Evolutionary conservation across 92 coral and sea anemone genomes (phyloP), one percentile per base, ranked within the genome.

Genomic region (Epizoanthus stellaris): DNA sequence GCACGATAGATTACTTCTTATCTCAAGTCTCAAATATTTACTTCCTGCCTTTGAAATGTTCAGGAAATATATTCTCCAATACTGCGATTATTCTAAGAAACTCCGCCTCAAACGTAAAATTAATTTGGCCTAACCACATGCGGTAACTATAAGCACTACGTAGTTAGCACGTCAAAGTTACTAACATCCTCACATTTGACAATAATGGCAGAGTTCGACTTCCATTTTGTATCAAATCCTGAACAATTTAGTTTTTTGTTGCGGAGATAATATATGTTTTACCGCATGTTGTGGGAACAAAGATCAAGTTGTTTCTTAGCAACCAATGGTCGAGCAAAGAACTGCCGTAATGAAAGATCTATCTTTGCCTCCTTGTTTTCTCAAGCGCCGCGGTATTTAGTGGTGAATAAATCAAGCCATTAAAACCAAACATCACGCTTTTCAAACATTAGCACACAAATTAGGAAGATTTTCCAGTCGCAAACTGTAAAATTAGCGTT

Each of bases 61-160:
- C 98, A 92, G 98, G 98, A 94, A 94, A 94, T 91, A 91, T 89
- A 86, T 77, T 85, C 73, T 91, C 87, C 80, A 88, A 85, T 77
- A 67, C 80, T 73, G 88, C 85, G 88, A 86, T 82, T 87, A 86
- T 86, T 90, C 93, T 79, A 67, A 67, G 88, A 86, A 70, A 87
- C 93, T 87, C 95, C 98, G 98, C 98, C 92, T 85, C 58, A 75
- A 66, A 91, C 75, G 59, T 81, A 76, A 92, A 94, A 91, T 94
- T 88, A 94, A 94, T 94, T 87, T 85, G 77, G 64, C 83, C 82
- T 38, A 73, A 70, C 86, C 68, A 85, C 80, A 21, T 66, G 89
- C 83, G 89, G 87, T 80, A 81, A 80, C 58, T 43, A 12, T 43
- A 63, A 43, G 83, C 72, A 79, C n/a, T 79, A 20, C 42, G 52